Percentiles rank a stretch among this genome's conserved stretches.
phyloP scores from a whole-genome alignment of 1,140 invertebrate species.

The Drosophila jambulina region DNA sequence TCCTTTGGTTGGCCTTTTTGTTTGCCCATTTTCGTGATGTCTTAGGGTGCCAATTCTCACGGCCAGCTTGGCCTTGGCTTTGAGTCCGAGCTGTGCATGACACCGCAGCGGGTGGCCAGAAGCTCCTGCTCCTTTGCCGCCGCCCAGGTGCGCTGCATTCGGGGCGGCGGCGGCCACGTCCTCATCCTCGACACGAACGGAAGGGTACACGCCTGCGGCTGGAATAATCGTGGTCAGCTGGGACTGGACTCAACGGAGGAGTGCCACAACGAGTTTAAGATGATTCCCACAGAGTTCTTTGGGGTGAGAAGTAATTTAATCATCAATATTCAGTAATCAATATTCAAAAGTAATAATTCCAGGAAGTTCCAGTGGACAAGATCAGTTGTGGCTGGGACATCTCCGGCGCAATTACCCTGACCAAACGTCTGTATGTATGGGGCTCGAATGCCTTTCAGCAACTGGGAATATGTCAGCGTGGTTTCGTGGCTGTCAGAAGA shows the following conservation, averaged over 20 bases:
- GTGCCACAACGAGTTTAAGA: conserved; percentile 69
- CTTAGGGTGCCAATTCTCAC: conserved; percentile 93
- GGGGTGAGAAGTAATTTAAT: conserved; percentile 42
- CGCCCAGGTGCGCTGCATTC: conserved; percentile 87
- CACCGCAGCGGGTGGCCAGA: conserved; percentile 87
- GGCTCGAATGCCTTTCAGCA: conserved; percentile 91
- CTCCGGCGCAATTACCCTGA: conserved; percentile 88
- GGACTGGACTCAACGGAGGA: conserved; percentile 86
- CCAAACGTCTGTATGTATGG: conserved; percentile 90
- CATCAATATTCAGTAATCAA: no score
- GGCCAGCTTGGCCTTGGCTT: conserved; percentile 91
- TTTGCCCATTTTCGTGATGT: conserved; percentile 29
- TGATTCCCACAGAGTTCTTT: conserved; percentile 71
- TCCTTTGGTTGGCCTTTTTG: conserved; percentile 50
- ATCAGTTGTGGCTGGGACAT: conserved; percentile 91
- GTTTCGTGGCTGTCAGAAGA: conserved; percentile 85
- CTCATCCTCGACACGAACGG: conserved; percentile 89
- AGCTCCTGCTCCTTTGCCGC: conserved; percentile 86
- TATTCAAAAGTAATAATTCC: conserved; percentile 13
- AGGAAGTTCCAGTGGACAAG: conserved; percentile 86
- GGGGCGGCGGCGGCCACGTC: conserved; percentile 92
- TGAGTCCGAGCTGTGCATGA: conserved; percentile 88
- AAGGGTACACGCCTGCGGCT: conserved; percentile 93
- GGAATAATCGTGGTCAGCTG: conserved; percentile 93
- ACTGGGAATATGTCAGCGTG: conserved; percentile 87